Conservation (phyloP, 2,797 vertebrate genomes). For the Sebastolobus altivelis region DNA sequence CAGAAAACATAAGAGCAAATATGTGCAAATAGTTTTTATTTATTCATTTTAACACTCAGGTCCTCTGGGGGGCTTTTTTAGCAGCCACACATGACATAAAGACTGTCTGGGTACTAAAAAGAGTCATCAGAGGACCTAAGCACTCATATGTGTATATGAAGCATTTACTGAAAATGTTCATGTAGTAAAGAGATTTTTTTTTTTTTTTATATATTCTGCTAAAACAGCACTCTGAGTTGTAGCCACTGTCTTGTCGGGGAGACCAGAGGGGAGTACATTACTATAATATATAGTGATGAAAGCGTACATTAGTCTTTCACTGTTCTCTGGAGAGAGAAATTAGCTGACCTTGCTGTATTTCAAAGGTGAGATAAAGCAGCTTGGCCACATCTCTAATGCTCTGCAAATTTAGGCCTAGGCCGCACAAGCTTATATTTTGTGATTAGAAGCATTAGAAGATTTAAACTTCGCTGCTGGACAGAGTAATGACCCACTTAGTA, state of each 20-base stretch:
- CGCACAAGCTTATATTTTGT: not conserved
- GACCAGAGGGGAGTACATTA: constrained; percentile 17
- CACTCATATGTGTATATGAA: not conserved
- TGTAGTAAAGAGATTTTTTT: not conserved
- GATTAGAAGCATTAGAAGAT: not conserved
- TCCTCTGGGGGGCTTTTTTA: not conserved
- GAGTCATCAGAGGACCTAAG: not conserved
- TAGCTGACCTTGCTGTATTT: constrained; percentile 33
- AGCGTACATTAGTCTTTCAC: constrained; percentile 1
- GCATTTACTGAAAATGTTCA: not conserved
- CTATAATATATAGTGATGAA: constrained; percentile 43
- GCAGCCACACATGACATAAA: not conserved
- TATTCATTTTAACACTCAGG: not conserved
- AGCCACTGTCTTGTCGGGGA: not conserved
- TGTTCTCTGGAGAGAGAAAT: constrained; percentile 26
- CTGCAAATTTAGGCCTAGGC: not conserved
- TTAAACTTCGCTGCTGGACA: not conserved
- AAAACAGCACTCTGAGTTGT: not conserved
- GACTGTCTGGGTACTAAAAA: not conserved
- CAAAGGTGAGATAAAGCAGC: constrained; percentile 12
- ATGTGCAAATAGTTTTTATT: not conserved
- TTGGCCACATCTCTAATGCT: not conserved
- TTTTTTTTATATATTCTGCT: not conserved
- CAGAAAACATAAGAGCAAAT: not conserved
- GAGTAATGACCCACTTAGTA: not conserved